phyloP scores from a whole-genome alignment of 2,888 invertebrate species.

The Gari tellinella region DNA sequence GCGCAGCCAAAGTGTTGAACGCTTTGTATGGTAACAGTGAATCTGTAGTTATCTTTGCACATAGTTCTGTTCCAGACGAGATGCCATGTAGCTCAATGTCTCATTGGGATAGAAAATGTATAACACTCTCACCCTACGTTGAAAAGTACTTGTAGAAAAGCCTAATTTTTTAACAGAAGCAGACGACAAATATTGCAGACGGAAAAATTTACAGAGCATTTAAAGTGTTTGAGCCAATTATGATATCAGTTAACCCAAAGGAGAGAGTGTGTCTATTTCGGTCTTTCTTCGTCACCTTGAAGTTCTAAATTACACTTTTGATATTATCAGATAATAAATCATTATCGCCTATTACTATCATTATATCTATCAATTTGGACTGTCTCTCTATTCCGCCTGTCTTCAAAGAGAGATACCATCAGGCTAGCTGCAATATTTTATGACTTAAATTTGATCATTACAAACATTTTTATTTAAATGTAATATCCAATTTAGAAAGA shows the following conservation, averaged over 20 bases:
- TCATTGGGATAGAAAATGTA: no score
- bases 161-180: no score
- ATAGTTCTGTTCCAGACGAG: no score
- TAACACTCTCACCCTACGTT: no score
- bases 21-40: no score
- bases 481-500: conserved; percentile 11
- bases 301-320: conserved; percentile 18
- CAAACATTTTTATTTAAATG: not conserved
- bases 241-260: not conserved
- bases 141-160: no score
- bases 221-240: no score
- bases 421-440: conserved; percentile 4
- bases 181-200: no score
- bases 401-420: conserved; percentile 3
- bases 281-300: conserved; percentile 27
- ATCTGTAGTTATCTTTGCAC: no score
- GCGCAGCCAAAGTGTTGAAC: no score
- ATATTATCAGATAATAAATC: conserved; percentile 42
- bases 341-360: conserved; percentile 45
- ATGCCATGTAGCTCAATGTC: no score
- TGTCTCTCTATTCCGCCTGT: not conserved
- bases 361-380: conserved; percentile 27
- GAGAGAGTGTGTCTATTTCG: conserved; percentile 28
- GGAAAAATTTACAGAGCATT: no score
- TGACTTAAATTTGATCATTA: conserved; percentile 7